These are phyloP conservation scores for Phylloscopus whistleri DNA, from an alignment of 2,113 vertebrate genomes.

Conservation along the genomic window DNA sequence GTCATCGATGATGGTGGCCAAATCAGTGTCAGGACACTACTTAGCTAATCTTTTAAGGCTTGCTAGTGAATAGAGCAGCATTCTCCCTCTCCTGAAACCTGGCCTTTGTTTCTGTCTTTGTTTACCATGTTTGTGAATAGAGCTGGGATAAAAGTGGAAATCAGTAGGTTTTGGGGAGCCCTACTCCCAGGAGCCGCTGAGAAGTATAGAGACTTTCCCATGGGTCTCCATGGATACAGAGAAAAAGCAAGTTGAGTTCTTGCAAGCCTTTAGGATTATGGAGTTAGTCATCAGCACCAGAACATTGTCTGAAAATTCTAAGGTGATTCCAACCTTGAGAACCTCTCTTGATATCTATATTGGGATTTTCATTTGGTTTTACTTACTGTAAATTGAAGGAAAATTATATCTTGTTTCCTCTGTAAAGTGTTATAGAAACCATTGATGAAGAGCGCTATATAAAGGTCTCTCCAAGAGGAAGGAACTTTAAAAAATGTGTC, in stretches of 20 bases:
- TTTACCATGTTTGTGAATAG: neutral
- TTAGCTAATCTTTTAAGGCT: neutral
- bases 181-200: neutral
- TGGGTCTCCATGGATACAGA: neutral
- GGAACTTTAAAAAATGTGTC: neutral
- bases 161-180: neutral
- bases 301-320: neutral
- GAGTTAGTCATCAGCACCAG: neutral
- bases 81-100: neutral
- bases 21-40: neutral
- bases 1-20: neutral
- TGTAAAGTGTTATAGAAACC: neutral
- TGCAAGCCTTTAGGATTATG: neutral
- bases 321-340: neutral
- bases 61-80: fast-evolving
- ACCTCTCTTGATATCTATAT: neutral
- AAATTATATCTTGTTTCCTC: neutral
- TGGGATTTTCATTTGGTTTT: neutral
- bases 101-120: neutral
- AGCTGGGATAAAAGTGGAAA: neutral
- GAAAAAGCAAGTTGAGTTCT: neutral
- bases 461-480: neutral
- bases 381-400: neutral
- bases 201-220: neutral
- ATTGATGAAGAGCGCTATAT: neutral